Evolutionary conservation across 2,113 vertebrate species (phyloP), one percentile per base, ranked within the genome.

Genomic region (Campylomormyrus tamandua): DNA sequence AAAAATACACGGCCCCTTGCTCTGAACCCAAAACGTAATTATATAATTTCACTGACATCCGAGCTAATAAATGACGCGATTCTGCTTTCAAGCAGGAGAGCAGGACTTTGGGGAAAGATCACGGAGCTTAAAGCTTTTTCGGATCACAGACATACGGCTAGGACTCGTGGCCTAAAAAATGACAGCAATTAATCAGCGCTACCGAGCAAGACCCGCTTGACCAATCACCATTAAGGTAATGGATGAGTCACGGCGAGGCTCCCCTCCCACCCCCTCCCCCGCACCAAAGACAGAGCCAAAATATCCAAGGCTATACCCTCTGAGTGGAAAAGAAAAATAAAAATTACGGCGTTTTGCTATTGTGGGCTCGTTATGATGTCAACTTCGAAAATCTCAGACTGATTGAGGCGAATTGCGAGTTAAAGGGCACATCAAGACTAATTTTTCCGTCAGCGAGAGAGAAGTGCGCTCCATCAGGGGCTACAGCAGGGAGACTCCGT

Each of bases 171-270:
- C 91, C 89, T 91, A 90, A 93, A 92, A 95, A 95, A 94, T 90
- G 86, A 94, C 53, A 91, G 93, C 91, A 94, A 96, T 96, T 95
- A 93, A 96, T 96, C 94, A 95, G 90, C 56, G 94, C 95, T 95
- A 94, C 95, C 56, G 93, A 94, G 94, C 91, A 87, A 91, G 93
- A 92, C 92, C 91, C 91, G 89, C 92, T 93, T 87, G 56, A 93
- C 95, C 93, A 94, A 95, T 95, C 93, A 92, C 91, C 91, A 94
- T 95, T 94, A 94, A 92, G 91, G 52, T 92, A 93, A 95, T 90
- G 91, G 89, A 93, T 92, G 92, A 94, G 90, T 93, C 90, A 92
- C 21, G 11, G 49, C 49, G 77, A 87, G 66, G n/a, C 42, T 48
- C 74, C 5, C 90, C 90, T 91, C 92, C 92, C 92, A 92, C 90